Evolutionary conservation across 2,888 invertebrate genomes (phyloP).

Genomic region (Phlogophora meticulosa): DNA sequence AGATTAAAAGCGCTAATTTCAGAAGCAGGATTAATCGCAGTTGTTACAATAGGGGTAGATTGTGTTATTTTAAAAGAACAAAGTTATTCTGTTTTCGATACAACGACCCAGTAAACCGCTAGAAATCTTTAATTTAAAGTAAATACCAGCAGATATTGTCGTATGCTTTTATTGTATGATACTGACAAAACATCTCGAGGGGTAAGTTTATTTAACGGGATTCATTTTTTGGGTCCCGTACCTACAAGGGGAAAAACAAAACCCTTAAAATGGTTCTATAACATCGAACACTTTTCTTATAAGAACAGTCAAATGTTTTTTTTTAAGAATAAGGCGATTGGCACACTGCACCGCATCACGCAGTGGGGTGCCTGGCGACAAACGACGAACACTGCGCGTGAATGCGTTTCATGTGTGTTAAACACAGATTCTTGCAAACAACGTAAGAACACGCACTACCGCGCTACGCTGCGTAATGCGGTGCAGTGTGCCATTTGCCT

Average conservation of each 20-base stretch:
- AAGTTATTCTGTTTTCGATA: background rate
- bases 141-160: conserved; percentile 13
- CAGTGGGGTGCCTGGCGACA: too few relatives aligned
- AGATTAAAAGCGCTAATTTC: too few relatives aligned
- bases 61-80: background rate
- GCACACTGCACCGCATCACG: too few relatives aligned
- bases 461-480: too few relatives aligned
- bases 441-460: too few relatives aligned
- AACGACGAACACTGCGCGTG: too few relatives aligned
- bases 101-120: conserved; percentile 3
- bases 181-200: conserved; percentile 38
- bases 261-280: too few relatives aligned
- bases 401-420: too few relatives aligned
- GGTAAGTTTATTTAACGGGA: conserved; percentile 39
- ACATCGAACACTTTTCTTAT: background rate
- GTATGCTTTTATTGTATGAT: conserved; percentile 30
- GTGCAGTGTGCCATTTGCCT: too few relatives aligned
- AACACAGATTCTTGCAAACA: too few relatives aligned
- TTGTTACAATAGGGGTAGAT: background rate
- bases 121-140: conserved; percentile 25
- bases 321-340: too few relatives aligned
- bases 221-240: conserved; percentile 6
- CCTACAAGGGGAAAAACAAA: background rate
- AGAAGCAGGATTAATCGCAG: background rate
- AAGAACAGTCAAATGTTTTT: background rate